Evolutionary conservation across 1,140 invertebrate genomes (phyloP), one percentile per base, ranked within the genome.

Genomic region (Temnothorax longispinosus): DNA sequence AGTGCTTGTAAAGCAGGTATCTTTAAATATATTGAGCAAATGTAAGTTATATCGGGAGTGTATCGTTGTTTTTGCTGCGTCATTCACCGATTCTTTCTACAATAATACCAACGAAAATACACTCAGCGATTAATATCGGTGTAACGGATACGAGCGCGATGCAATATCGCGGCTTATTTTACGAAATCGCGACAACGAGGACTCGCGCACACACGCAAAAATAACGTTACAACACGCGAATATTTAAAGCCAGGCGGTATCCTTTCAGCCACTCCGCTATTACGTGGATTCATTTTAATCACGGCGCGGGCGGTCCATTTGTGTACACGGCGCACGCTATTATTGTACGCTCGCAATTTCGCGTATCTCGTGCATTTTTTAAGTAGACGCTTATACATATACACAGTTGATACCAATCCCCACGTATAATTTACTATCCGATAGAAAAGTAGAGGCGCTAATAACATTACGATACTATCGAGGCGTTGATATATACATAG

Each of bases 321-420:
- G 78, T 74, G 65, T 60, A 60, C 27, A 50, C 64, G 35, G 35
- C 85, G 21, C 11, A 11, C 52, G 52, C 77, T 58, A 78, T 90
- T 89, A 86, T 90, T 67, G 58, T 56, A 15, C 75, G 65, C 65
- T 62, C 65, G 77, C 77, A 87, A 87, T 89, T 87, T 85, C 62
- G 54, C 75, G 52, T 32, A 60, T 62, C 64, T 44, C 54, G 62
- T 81, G 50, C n/a, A 90, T 85, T 89, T 90, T 90, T 89, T 64
- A 74, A 86, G 21, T 21, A 44, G 13, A 56, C 44, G 3, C 35
- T 82, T 27, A 64, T 62, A 60, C 6, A 41, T 62, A 60, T 10
- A 41, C 52, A 44, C 44, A 67, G 10, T 74, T 60, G 72, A 87
- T 84, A 76, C 75, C 50, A 80, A 54, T 2, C 60, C 18, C 10